Evolutionary conservation across 2,888 invertebrate species (phyloP).

Genomic region (Thumatha senex): DNA sequence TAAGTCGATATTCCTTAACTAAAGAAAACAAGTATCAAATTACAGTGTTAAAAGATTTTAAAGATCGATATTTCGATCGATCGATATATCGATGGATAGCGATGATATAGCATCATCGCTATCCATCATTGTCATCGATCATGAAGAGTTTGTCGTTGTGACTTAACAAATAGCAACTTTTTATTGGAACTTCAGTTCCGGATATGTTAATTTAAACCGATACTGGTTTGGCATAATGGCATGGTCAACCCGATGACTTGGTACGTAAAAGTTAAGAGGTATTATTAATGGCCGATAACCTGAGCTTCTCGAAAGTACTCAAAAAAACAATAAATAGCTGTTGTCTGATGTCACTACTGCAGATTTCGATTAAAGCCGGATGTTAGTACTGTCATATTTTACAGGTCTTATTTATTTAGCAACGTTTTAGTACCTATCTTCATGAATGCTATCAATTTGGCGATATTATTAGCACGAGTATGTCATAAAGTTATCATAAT

Average conservation of each 20-base stretch:
- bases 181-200: no score
- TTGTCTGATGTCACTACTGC: slow-evolving; percentile 37
- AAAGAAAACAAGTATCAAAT: background rate
- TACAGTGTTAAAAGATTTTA: background rate
- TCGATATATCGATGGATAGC: no score
- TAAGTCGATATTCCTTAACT: background rate
- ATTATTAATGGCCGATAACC: background rate
- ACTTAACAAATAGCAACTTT: no score
- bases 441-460: background rate
- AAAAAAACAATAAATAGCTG: slow-evolving; percentile 10
- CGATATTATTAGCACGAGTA: background rate
- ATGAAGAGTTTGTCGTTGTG: no score
- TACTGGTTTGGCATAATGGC: no score
- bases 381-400: slow-evolving; percentile 18
- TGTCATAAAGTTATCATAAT: no score
- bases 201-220: no score
- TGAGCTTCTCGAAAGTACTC: slow-evolving; percentile 23
- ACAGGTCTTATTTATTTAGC: slow-evolving; percentile 8
- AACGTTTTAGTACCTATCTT: background rate
- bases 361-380: slow-evolving; percentile 35
- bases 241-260: no score
- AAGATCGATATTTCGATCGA: no score
- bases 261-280: background rate
- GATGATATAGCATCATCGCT: no score
- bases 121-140: no score